phyloP scores from a whole-genome alignment of 2,113 vertebrate species.

The Chauna torquata region DNA sequence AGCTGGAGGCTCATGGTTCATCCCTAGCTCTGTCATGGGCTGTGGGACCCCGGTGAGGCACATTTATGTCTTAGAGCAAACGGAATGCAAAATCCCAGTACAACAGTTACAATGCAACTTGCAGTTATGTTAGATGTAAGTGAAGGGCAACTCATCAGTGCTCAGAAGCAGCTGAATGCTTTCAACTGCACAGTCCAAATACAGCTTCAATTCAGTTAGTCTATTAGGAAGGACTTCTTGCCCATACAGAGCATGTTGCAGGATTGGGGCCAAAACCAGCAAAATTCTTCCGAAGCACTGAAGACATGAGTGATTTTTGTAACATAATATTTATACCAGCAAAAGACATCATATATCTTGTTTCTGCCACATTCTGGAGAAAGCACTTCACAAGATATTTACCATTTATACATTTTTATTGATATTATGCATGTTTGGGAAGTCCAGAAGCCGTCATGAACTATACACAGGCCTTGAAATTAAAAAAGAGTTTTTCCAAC shows the following conservation, averaged over 20 bases:
- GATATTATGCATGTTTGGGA: neutral
- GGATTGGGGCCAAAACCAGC: slow-evolving; percentile 57
- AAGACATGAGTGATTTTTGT: slow-evolving; percentile 41
- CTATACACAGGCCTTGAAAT: neutral
- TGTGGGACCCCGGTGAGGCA: neutral
- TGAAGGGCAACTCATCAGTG: neutral
- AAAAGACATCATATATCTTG: neutral
- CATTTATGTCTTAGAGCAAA: neutral
- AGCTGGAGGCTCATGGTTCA: neutral
- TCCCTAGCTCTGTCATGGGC: neutral
- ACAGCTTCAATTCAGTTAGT: neutral
- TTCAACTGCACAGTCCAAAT: neutral
- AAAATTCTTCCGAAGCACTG: slow-evolving; percentile 9
- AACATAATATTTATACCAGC: slow-evolving; percentile 33
- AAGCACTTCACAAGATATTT: neutral
- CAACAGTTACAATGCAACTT: neutral
- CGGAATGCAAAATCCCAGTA: neutral
- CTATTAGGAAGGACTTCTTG: slow-evolving; percentile 17
- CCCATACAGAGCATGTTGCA: slow-evolving; percentile 23
- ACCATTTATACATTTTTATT: neutral
- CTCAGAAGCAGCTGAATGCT: slow-evolving; percentile 12
- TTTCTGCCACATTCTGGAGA: neutral
- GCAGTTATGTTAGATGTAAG: neutral
- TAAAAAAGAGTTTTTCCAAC: neutral
- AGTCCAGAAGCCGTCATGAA: neutral